Base-by-base conservation (phyloP, 2,888 invertebrate genomes). In the Pyrocoelia pectoralis region DNA sequence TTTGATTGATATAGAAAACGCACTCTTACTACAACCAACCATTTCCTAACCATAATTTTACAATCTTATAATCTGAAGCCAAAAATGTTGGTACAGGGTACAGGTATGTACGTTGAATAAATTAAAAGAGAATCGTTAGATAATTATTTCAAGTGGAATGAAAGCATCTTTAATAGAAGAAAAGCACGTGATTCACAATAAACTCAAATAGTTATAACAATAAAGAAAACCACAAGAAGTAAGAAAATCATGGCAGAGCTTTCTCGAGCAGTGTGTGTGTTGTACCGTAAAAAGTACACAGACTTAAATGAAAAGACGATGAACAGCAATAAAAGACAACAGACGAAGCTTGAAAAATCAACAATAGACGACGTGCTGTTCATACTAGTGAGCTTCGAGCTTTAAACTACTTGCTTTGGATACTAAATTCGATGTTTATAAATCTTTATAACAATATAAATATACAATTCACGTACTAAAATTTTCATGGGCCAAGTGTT, bases 321-420 rank as follows among this genome's bases (percentile, higher is more conserved):
- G 67, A 72, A 68, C 69, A 66, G 71, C 71, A 73, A 73, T 73
- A 73, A 73, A 73, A 73, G 72, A 72, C 71, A 73, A 73, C 72
- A 71, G 70, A 69, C 70, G 63, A 67, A 70, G 71, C 69, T 68
- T 67, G 69, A 70, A 71, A 70, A 71, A 69, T 69, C 69, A 71
- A 71, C 70, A 71, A 56, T 65, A 67, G 59, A 59, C 56, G 67
- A 71, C 71, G 69, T 70, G 71, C 68, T 54, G 58, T 64, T 66
- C 68, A 70, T 71, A 71, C 71, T 61, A 60, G 64, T 64, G 60
- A 63, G 60, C 59, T 66, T 61, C 57, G 49, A 65, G 60, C 62
- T 66, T 58, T 62, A 38, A 65, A 56, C 65, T 65, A 65, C 65
- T 65, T 48, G 52, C 50, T 19, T 53, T 52, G 61, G 52, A 61